A percentile compares a stretch with the other conserved stretches of the same genome.
phyloP scores from a whole-genome alignment of 2,888 invertebrate genomes.

The Hartigia nigra region DNA sequence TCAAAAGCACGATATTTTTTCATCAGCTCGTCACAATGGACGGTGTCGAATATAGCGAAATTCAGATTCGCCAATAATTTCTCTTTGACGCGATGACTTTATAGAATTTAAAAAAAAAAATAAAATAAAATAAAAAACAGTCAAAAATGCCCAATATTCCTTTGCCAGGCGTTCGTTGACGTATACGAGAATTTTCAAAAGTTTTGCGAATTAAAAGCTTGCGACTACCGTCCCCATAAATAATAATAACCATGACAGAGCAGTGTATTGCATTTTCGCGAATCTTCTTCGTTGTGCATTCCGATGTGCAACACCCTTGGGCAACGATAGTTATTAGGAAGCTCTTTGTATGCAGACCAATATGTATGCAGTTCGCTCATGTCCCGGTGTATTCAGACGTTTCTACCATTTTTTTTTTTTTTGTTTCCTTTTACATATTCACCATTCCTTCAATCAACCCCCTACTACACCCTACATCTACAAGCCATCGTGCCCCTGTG shows the following conservation, averaged over 20 bases:
- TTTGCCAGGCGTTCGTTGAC: neutral
- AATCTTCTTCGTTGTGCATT: slow-evolving; percentile 10
- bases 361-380: slow-evolving; percentile 37
- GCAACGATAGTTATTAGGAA: slow-evolving; percentile 37
- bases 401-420: neutral
- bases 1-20: no score
- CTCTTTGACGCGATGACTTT: no score
- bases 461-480: neutral
- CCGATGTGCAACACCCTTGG: slow-evolving; percentile 7
- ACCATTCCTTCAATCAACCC: neutral
- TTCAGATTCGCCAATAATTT: no score
- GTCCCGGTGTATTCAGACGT: slow-evolving; percentile 15
- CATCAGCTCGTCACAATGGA: no score
- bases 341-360: slow-evolving; percentile 54
- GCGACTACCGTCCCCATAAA: neutral
- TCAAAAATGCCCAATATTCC: neutral
- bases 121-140: no score
- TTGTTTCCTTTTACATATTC: neutral
- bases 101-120: no score
- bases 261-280: neutral
- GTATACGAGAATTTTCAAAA: neutral
- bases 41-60: no score
- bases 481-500: no score
- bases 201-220: neutral
- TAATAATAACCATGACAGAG: neutral